Conservation (phyloP, 2,797 vertebrate species). For the Notamacropus eugenii region DNA sequence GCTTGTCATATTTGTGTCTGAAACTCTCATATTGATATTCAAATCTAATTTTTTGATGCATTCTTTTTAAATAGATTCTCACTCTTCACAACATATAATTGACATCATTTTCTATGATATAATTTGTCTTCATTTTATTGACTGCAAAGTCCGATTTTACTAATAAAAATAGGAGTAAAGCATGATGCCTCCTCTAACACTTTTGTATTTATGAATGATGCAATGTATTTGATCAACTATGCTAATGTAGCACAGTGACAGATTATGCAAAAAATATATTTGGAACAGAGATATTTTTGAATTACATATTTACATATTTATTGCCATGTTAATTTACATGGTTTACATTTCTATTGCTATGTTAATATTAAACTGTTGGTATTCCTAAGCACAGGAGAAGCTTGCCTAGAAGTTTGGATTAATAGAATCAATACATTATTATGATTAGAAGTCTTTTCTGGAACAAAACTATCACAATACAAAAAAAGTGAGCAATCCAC, state of each 20-base stretch:
- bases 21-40: neutral
- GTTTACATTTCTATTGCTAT: neutral
- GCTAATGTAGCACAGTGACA: neutral
- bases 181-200: neutral
- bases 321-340: neutral
- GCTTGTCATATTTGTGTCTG: neutral
- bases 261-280: neutral
- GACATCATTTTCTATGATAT: neutral
- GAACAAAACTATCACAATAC: neutral
- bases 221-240: neutral
- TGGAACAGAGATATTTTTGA: neutral
- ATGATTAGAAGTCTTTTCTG: neutral
- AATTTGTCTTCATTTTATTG: neutral
- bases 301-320: neutral
- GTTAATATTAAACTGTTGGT: neutral
- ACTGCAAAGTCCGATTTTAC: neutral
- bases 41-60: neutral
- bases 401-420: neutral
- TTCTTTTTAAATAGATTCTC: neutral
- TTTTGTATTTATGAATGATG: neutral
- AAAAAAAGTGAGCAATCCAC: neutral
- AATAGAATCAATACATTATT: neutral
- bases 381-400: neutral
- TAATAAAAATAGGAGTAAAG: neutral
- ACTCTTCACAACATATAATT: neutral